A percentile compares a stretch with the other conserved stretches of the same genome.
Conservation (phyloP, 2,888 invertebrate genomes). For the Metalampra italica region DNA sequence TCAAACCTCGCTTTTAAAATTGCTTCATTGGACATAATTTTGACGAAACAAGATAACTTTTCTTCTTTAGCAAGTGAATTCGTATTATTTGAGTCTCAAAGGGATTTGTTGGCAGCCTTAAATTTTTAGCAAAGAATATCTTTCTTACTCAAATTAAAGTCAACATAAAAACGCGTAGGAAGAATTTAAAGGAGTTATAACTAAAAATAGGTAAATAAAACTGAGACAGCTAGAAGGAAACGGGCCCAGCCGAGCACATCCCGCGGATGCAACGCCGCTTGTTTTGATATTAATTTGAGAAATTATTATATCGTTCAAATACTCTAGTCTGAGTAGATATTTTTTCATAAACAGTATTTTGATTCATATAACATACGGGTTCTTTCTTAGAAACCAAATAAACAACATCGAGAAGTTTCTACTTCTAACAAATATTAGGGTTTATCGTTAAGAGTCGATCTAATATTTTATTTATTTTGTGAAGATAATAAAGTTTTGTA, state of each 20-base stretch:
- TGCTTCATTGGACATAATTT: neutral
- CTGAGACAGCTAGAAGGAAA: constrained; percentile 57
- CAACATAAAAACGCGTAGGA: constrained; percentile 31
- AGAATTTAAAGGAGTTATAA: constrained; percentile 47
- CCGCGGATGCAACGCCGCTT: constrained; percentile 48
- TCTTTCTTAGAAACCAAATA: no score
- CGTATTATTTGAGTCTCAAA: neutral
- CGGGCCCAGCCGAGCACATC: constrained; percentile 50
- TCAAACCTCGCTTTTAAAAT: neutral
- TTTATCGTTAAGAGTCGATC: no score
- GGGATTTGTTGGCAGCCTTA: neutral
- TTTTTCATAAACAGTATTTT: neutral
- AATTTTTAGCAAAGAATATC: neutral
- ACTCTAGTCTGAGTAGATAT: neutral
- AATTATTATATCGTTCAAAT: constrained; percentile 37
- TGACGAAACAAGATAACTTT: neutral
- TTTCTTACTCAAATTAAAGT: constrained; percentile 28
- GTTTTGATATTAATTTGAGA: constrained; percentile 52
- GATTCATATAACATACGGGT: neutral
- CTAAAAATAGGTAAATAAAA: constrained; percentile 57
- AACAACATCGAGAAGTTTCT: no score
- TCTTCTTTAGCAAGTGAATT: neutral
- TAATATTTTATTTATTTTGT: no score
- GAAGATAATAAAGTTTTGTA: no score
- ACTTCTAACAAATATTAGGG: no score